These are phyloP conservation scores for Drosophila peninsularis DNA, from an alignment of 2,888 invertebrate genomes.

Conservation along the genomic window DNA sequence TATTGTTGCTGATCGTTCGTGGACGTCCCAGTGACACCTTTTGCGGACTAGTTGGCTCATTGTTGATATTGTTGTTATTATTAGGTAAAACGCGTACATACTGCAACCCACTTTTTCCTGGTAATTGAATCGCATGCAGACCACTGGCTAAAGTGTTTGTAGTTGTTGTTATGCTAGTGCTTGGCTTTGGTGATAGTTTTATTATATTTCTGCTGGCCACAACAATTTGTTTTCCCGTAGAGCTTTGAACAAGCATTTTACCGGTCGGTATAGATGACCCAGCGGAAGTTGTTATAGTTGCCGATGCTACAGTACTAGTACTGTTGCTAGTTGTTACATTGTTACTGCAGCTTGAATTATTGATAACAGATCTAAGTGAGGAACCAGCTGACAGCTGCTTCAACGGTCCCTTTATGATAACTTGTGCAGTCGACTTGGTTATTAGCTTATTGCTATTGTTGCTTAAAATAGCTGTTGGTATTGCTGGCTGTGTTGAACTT, in stretches of 20 bases:
- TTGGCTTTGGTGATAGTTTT: constrained; percentile 79
- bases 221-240: constrained; percentile 80
- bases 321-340: constrained; percentile 13
- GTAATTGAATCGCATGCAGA: constrained; percentile 82
- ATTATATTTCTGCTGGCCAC: constrained; percentile 81
- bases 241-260: constrained; percentile 76
- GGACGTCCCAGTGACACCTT: constrained; percentile 76
- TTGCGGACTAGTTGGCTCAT: constrained; percentile 47
- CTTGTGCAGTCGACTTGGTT: constrained; percentile 49
- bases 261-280: constrained; percentile 37
- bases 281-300: constrained; percentile 12
- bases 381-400: constrained; percentile 41
- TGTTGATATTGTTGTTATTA: constrained; percentile 33
- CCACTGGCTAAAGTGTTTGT: constrained; percentile 39
- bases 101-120: constrained; percentile 86
- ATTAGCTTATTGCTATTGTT: constrained; percentile 36
- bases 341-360: constrained; percentile 18
- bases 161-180: constrained; percentile 18
- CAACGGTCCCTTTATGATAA: constrained; percentile 56
- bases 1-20: constrained; percentile 26
- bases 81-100: constrained; percentile 88
- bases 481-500: constrained; percentile 2
- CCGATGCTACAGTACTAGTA: constrained; percentile 7
- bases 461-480: constrained; percentile 15
- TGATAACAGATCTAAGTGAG: constrained; percentile 29